phyloP scores from a whole-genome alignment of 2,888 invertebrate species.

The Drosophila formosana region DNA sequence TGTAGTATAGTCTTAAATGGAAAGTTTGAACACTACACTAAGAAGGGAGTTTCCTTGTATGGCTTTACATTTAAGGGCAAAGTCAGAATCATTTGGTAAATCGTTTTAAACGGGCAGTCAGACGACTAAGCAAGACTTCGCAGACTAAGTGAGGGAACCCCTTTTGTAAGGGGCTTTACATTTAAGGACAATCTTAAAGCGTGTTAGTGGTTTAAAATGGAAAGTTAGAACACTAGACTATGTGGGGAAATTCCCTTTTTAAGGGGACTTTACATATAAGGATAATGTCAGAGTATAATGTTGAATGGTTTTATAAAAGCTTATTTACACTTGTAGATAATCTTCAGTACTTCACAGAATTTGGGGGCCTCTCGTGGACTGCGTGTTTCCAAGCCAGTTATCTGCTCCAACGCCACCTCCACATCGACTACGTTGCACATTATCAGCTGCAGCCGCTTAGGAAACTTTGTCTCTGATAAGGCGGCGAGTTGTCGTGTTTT shows the following conservation, averaged over 20 bases:
- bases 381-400: slow-evolving; percentile 66
- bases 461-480: slow-evolving; percentile 29
- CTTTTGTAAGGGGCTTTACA: neutral
- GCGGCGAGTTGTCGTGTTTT: slow-evolving; percentile 44
- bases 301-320: neutral
- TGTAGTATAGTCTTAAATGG: too few relatives aligned
- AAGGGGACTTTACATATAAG: neutral
- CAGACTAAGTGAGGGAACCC: neutral
- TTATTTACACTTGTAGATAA: slow-evolving; percentile 62
- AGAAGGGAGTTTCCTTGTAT: too few relatives aligned
- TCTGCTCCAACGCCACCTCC: slow-evolving; percentile 66
- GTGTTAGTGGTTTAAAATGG: neutral
- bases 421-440: slow-evolving; percentile 68
- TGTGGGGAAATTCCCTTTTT: neutral
- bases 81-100: too few relatives aligned
- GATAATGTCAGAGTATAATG: slow-evolving; percentile 6
- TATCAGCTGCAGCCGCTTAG: slow-evolving; percentile 60
- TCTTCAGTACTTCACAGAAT: slow-evolving; percentile 60
- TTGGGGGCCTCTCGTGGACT: slow-evolving; percentile 59
- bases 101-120: too few relatives aligned
- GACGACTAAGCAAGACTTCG: too few relatives aligned
- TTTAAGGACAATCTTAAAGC: neutral
- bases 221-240: slow-evolving; percentile 3
- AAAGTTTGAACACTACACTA: too few relatives aligned
- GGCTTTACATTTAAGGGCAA: neutral